A percentile compares a stretch with the other conserved stretches of the same genome.
phyloP scores from a whole-genome alignment of 1,140 invertebrate species.

The Pseudomyrmex gracilis region DNA sequence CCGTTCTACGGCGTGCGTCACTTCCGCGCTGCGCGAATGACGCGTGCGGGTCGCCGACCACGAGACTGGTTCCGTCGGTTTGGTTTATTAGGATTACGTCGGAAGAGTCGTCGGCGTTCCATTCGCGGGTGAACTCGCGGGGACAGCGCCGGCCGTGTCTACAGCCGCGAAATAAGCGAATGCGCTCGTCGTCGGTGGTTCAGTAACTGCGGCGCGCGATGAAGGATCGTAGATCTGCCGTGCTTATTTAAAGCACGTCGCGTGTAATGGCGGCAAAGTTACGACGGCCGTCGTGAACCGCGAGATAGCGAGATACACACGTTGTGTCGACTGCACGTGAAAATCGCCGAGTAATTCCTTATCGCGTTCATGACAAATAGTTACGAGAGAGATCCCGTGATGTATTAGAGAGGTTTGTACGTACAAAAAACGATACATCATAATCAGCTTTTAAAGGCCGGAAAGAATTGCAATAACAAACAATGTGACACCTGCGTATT shows the following conservation, averaged over 20 bases:
- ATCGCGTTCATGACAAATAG: constrained; percentile 71
- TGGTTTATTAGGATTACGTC: constrained; percentile 37
- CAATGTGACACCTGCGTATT: not conserved
- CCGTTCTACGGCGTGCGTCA: constrained; percentile 29
- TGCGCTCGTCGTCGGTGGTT: not conserved
- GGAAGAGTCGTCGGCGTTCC: not conserved
- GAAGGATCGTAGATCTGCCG: constrained; percentile 42
- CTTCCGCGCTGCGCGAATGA: constrained; percentile 52
- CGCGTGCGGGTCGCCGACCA: constrained; percentile 39
- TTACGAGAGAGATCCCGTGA: constrained; percentile 34
- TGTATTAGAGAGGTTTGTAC: not conserved
- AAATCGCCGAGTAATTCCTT: constrained; percentile 51
- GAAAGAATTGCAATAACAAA: constrained; percentile 9
- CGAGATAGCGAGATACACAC: constrained; percentile 44
- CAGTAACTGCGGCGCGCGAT: constrained; percentile 32
- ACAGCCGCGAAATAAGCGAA: not conserved
- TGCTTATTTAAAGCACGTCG: constrained; percentile 49
- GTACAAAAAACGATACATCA: constrained; percentile 17
- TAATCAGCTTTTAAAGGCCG: constrained; percentile 3
- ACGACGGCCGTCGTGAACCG: constrained; percentile 10
- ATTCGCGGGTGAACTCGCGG: not conserved
- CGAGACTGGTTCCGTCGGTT: constrained; percentile 10
- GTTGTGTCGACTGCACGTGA: constrained; percentile 37
- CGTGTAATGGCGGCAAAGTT: constrained; percentile 47
- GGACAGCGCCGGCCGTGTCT: not conserved